Evolutionary conservation across 2,888 invertebrate species (phyloP), one percentile per base, ranked within the genome.

Genomic region (Loripinus fragilis): DNA sequence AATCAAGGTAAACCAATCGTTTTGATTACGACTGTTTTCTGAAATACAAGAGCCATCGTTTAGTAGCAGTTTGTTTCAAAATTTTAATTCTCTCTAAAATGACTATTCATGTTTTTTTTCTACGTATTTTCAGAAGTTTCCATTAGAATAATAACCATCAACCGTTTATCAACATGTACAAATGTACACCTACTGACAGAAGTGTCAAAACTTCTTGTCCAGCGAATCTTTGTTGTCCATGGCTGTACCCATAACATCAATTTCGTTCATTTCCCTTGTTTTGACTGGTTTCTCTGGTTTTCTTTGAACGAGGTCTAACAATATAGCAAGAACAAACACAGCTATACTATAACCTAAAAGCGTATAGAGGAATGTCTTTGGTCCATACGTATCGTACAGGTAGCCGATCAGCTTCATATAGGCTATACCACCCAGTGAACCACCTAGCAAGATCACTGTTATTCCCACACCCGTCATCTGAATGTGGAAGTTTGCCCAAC

Each of bases 401-500:
- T 85, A 86, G 3, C 90, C 90, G 0, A 87, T 84, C 10, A 88
- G 38, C 52, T 80, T 87, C n/a, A 89, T 83, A 68, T 87, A 89
- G 0, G 85, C 74, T 23, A 89, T 78, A 3, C 89, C 89, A 1
- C 90, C 90, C 1, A 81, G 45, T 7, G 88, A 85, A 0, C 85
- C 87, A 12, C 89, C 90, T 5, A 87, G 70, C 1, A 88, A 76
- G 2, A 87, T 60, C 41, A 87, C 81, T 30, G 86, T 88, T 12
- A 88, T 86, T 3, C 84, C 87, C 48, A 87, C 75, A 2, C 88
- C 86, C 15, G 88, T 88, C 83, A 90, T 85, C 30, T 87, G 80
- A 1, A 90, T 74, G 60, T 89, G 85, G 38, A 69, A 85, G 64
- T 90, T 86, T 0, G 83, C 86, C 89, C 89, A 90, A 2, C 87